Percentiles rank a stretch among this genome's conserved stretches.
These are phyloP conservation scores for Pipistrellus kuhlii DNA, from an alignment of 2,797 vertebrate species.

Conservation along the genomic window DNA sequence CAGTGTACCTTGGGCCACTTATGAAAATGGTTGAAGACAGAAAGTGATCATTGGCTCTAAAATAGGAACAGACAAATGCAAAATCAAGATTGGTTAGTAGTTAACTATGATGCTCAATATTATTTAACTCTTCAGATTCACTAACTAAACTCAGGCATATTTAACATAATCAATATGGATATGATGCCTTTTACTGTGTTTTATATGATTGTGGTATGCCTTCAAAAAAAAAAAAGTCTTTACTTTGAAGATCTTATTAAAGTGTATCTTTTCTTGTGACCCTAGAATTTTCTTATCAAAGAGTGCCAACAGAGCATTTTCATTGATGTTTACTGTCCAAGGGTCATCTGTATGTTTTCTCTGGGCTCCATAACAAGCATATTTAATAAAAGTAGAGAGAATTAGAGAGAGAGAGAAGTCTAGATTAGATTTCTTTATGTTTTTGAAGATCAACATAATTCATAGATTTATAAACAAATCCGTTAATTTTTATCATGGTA, in stretches of 20 bases:
- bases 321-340: neutral
- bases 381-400: neutral
- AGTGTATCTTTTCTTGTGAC: neutral
- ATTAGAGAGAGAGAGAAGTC: neutral
- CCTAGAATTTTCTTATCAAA: neutral
- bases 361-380: neutral
- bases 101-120: neutral
- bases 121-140: neutral
- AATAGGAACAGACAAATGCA: neutral
- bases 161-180: neutral
- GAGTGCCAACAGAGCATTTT: neutral
- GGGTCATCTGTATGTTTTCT: neutral
- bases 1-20: neutral
- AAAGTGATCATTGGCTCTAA: neutral
- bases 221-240: too few species aligned
- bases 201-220: neutral
- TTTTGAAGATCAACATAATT: neutral
- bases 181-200: neutral
- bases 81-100: neutral
- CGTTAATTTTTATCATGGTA: neutral
- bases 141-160: neutral
- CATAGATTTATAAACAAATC: neutral
- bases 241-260: neutral
- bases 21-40: neutral
- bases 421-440: neutral